Conservation (phyloP, 1,140 invertebrate genomes). For the Acromyrmex heyeri region DNA sequence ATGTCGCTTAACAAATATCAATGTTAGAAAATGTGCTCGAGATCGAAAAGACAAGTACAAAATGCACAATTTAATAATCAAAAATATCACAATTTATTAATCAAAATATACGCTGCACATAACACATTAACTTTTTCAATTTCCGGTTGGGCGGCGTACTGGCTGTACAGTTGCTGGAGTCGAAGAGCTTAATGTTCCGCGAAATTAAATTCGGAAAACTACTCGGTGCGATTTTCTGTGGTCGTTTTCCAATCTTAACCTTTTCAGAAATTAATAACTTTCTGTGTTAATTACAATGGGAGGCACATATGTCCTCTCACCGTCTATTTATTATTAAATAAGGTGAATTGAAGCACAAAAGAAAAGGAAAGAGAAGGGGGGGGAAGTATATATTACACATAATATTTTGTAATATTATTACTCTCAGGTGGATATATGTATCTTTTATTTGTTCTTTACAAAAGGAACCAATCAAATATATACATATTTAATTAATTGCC, state of each 20-base stretch:
- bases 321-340: slow-evolving; percentile 22
- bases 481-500: too few relatives aligned
- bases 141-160: not conserved
- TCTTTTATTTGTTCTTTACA: not conserved
- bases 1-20: not conserved
- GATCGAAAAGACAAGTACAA: not conserved
- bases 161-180: not conserved
- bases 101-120: not conserved
- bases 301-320: not conserved
- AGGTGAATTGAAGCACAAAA: not conserved
- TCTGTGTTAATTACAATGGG: not conserved
- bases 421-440: not conserved
- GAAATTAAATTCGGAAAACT: slow-evolving; percentile 46
- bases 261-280: slow-evolving; percentile 44
- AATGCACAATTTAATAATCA: slow-evolving; percentile 8
- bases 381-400: not conserved
- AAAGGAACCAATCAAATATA: not conserved
- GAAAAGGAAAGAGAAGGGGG: not conserved
- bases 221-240: not conserved
- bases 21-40: not conserved
- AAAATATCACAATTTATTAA: slow-evolving; percentile 23
- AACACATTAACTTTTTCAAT: slow-evolving; percentile 35
- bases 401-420: not conserved
- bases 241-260: not conserved
- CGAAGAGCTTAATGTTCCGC: slow-evolving; percentile 33